Conservation (phyloP, 2,113 vertebrate species). For the Rattus rattus region DNA sequence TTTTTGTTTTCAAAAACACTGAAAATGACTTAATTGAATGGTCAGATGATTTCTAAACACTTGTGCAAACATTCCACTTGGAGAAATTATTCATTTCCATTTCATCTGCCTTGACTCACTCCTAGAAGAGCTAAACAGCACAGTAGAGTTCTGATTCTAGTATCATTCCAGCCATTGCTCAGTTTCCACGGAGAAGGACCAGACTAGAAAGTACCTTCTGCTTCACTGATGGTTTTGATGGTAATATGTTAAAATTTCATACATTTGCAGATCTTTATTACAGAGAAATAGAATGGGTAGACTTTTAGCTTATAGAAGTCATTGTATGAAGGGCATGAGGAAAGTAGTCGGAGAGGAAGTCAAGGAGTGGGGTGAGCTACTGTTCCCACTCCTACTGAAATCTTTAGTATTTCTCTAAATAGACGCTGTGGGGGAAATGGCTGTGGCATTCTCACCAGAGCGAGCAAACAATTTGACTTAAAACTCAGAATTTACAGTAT, state of each 20-base stretch:
- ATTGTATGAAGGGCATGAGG: neutral
- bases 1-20: neutral
- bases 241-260: neutral
- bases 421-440: slow-evolving; percentile 8
- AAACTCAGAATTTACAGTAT: slow-evolving; percentile 25
- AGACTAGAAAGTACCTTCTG: neutral
- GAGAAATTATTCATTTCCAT: neutral
- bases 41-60: neutral
- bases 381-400: neutral
- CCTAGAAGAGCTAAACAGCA: neutral
- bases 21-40: neutral
- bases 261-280: neutral
- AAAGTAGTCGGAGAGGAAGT: neutral
- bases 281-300: neutral
- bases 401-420: slow-evolving; percentile 8
- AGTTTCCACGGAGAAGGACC: neutral
- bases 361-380: neutral
- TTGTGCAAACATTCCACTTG: neutral
- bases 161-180: neutral
- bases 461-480: slow-evolving; percentile 28
- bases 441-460: slow-evolving; percentile 11
- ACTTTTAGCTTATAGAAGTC: neutral
- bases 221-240: slow-evolving; percentile 19
- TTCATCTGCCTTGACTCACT: neutral
- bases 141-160: neutral